Evolutionary conservation across 2,888 invertebrate species (phyloP), one percentile per base, ranked within the genome.

Genomic region (Ectemnius continuus): DNA sequence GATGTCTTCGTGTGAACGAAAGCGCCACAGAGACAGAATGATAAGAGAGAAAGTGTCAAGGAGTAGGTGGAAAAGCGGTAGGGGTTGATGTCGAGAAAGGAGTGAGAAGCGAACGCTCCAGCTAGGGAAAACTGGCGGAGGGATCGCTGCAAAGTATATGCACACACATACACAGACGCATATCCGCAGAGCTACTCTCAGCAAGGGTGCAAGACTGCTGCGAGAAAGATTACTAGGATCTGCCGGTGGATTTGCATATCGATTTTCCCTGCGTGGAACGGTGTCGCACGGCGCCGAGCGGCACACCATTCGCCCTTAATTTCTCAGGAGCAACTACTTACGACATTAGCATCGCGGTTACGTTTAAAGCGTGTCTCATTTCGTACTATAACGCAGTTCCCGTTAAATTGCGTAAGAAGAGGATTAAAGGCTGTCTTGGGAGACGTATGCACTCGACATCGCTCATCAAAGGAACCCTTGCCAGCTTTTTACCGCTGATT

Each of bases 201-300:
- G 36, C 36, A 73, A 80, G 71, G 76, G 71, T 75, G 82, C 76
- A 72, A 73, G 64, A 70, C 64, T 77, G 75, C 69, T 66, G 67
- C 8, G 11, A 78, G 79, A 75, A 80, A 89, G 88, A 90, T 90
- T 90, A 90, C 90, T 88, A 86, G 90, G 88, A 90, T 90, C 90
- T 89, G 87, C 88, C 87, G 87, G 85, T 86, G 87, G 87, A 90
- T 90, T 90, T 89, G 85, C 90, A 90, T 90, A 90, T 90, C 90
- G 90, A 90, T 90, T 89, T 87, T 85, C 83, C 76, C 52, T 8
- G 36, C 47, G 67, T 73, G 77, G 70, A 78, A 78, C 68, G 80
- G 76, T 83, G 78, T 84, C 84, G 87, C 83, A 80, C 82, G 84
- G 75, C 81, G 78, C 82, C 83, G 82, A 88, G 79, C 78, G 83